These are phyloP conservation scores for Corydoras maculifer DNA, from an alignment of 2,113 vertebrate species.

Conservation along the genomic window DNA sequence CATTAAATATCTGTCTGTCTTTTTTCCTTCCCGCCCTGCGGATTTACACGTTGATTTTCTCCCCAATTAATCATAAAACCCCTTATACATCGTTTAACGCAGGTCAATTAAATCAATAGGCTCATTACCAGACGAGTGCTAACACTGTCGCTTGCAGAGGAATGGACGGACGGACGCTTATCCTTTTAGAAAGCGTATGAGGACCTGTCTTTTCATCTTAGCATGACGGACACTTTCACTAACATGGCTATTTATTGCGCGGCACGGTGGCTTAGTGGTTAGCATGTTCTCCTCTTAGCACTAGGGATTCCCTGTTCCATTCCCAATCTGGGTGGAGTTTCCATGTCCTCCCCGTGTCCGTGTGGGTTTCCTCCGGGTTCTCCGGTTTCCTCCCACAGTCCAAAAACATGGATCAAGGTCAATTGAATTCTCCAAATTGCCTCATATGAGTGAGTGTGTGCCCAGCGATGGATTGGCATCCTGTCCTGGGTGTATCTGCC, in stretches of 20 bases:
- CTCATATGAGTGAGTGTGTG: no score
- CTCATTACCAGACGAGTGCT: conserved; percentile 28
- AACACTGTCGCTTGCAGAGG: conserved; percentile 3
- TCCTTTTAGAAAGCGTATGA: background rate
- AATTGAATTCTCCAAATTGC: no score
- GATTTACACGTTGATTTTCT: conserved; percentile 60
- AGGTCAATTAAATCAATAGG: conserved; percentile 44
- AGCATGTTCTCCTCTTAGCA: no score
- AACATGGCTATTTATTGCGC: background rate
- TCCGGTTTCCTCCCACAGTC: no score
- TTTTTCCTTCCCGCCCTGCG: background rate
- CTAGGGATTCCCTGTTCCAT: no score
- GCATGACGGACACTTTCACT: background rate
- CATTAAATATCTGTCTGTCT: conserved; percentile 55
- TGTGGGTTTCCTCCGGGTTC: no score
- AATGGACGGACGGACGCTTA: conserved; percentile 7
- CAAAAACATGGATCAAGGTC: no score
- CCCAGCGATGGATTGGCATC: no score
- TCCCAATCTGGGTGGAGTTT: no score
- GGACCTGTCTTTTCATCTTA: background rate
- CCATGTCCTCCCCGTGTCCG: no score
- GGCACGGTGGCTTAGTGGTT: no score
- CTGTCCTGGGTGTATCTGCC: no score
- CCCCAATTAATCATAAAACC: conserved; percentile 64
- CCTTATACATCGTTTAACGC: conserved; percentile 39